These are phyloP conservation scores for Hyppa rectilinea DNA, from an alignment of 2,888 invertebrate species.

Conservation along the genomic window DNA sequence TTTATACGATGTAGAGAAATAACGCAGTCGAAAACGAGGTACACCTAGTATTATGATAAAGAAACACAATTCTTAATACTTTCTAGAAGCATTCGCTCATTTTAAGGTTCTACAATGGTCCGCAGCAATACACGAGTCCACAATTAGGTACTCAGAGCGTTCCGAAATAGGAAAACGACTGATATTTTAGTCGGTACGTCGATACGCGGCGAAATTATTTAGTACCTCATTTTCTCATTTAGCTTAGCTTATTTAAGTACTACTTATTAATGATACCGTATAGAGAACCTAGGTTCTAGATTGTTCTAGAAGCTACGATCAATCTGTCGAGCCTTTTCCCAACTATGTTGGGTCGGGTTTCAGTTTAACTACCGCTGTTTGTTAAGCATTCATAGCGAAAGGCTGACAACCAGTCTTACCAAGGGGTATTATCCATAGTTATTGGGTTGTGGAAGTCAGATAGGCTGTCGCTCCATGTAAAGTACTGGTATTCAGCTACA, in stretches of 20 bases:
- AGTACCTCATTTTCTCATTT: constrained; percentile 57
- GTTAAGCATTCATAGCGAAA: no score
- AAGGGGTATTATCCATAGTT: no score
- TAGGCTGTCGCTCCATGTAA: no score
- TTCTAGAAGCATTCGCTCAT: constrained; percentile 3
- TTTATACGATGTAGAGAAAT: no score
- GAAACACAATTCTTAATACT: not conserved
- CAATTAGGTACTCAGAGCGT: constrained; percentile 13
- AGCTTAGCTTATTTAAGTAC: constrained; percentile 34
- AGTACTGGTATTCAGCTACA: no score
- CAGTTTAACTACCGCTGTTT: no score
- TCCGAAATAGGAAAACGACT: constrained; percentile 46
- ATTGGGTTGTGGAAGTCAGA: no score
- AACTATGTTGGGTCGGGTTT: no score
- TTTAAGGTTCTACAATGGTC: constrained; percentile 1
- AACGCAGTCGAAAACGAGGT: no score
- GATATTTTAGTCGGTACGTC: constrained; percentile 51
- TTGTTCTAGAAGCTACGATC: constrained; percentile 12
- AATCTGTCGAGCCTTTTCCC: no score
- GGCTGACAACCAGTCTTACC: no score
- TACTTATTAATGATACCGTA: constrained; percentile 16
- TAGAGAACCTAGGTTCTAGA: not conserved
- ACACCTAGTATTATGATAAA: not conserved
- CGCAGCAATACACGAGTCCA: constrained; percentile 10
- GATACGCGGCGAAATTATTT: constrained; percentile 55